Evolutionary conservation across 1,140 invertebrate genomes (phyloP).

Genomic region (Stenopsyche tienmushanensis): DNA sequence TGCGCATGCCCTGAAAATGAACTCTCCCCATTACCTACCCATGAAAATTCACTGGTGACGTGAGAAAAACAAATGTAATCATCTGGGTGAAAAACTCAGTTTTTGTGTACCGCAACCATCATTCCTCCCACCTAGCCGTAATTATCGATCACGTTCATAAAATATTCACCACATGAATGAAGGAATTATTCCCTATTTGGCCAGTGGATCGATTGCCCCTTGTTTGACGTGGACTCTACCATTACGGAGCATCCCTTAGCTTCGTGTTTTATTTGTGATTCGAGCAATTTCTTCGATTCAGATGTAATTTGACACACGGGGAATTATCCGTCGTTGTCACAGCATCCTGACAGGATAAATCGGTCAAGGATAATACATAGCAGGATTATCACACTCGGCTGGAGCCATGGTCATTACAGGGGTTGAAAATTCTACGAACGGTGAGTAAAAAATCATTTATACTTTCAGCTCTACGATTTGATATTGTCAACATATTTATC

Average conservation of each 20-base stretch:
- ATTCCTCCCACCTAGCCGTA: background rate
- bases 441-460: slow-evolving; percentile 11
- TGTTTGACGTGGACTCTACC: slow-evolving; percentile 31
- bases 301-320: background rate
- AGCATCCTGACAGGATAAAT: too few species aligned
- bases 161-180: background rate
- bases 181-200: slow-evolving; percentile 8
- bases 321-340: too few species aligned
- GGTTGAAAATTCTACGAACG: slow-evolving; percentile 34
- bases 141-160: too few species aligned
- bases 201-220: slow-evolving; percentile 18
- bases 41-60: background rate
- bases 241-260: background rate
- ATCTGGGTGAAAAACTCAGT: background rate
- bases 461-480: too few species aligned
- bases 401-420: slow-evolving; percentile 38
- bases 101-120: background rate
- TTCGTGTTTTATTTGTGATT: slow-evolving; percentile 13
- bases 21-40: slow-evolving; percentile 1
- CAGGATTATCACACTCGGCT: too few species aligned
- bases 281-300: background rate
- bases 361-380: too few species aligned
- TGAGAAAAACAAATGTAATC: background rate
- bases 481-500: background rate
- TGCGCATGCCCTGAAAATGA: slow-evolving; percentile 1